These are phyloP conservation scores for Solenopsis fugax DNA, from an alignment of 1,140 invertebrate species.

Conservation along the genomic window DNA sequence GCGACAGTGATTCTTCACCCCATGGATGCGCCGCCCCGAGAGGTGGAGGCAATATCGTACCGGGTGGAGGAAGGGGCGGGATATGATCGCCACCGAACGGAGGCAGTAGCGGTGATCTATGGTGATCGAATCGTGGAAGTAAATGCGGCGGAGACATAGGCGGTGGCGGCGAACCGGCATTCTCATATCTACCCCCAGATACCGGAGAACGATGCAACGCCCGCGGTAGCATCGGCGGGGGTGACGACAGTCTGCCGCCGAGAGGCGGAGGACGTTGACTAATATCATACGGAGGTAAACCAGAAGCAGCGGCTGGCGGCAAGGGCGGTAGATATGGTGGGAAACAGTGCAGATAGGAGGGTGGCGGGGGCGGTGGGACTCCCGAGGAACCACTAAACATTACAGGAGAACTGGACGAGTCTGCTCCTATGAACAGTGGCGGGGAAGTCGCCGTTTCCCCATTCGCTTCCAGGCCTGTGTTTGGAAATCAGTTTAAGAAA, in stretches of 20 bases:
- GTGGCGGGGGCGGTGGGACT: slow-evolving; percentile 84
- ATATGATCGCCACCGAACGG: slow-evolving; percentile 78
- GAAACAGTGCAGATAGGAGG: slow-evolving; percentile 85
- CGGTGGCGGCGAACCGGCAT: slow-evolving; percentile 77
- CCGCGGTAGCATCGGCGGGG: slow-evolving; percentile 85
- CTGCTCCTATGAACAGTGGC: slow-evolving; percentile 84
- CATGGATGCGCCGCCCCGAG: slow-evolving; percentile 77
- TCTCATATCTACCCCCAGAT: slow-evolving; percentile 75
- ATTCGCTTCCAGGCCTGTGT: slow-evolving; percentile 85
- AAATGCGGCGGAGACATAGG: slow-evolving; percentile 79
- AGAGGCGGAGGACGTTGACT: slow-evolving; percentile 89
- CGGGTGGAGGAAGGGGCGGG: slow-evolving; percentile 72
- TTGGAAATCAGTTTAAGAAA: slow-evolving; percentile 77
- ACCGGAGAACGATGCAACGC: slow-evolving; percentile 62
- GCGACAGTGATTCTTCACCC: slow-evolving; percentile 80
- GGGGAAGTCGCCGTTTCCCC: slow-evolving; percentile 86
- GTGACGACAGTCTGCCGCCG: slow-evolving; percentile 89
- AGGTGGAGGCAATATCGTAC: slow-evolving; percentile 75
- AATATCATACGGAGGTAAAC: slow-evolving; percentile 83
- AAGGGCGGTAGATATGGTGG: slow-evolving; percentile 82
- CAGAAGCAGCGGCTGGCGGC: slow-evolving; percentile 72
- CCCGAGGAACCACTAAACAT: slow-evolving; percentile 84
- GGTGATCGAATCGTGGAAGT: slow-evolving; percentile 73
- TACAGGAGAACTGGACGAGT: slow-evolving; percentile 86
- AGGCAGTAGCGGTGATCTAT: slow-evolving; percentile 76